A percentile compares a stretch with the other conserved stretches of the same genome.
Evolutionary conservation across 1,140 invertebrate genomes (phyloP).

Genomic region (Bombus pascuorum): DNA sequence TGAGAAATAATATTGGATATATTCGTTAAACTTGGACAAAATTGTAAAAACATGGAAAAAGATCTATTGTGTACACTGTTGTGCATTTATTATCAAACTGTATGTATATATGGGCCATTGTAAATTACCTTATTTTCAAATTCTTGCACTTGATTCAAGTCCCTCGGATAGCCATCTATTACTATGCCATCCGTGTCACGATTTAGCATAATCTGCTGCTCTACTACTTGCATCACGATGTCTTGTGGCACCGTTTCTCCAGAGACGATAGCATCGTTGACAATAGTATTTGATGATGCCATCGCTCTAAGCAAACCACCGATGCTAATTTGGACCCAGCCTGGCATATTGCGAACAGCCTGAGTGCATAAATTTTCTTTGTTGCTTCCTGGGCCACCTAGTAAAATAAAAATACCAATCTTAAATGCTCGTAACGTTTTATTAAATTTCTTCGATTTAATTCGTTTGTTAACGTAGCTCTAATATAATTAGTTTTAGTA

Average conservation of each 20-base stretch:
- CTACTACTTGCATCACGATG: slow-evolving; percentile 86
- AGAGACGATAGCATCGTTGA: slow-evolving; percentile 88
- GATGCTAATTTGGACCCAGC: slow-evolving; percentile 90
- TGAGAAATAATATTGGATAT: background rate
- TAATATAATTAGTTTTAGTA: background rate
- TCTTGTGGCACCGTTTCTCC: slow-evolving; percentile 91
- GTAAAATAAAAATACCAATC: background rate
- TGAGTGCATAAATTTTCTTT: slow-evolving; percentile 89
- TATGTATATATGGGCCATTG: background rate
- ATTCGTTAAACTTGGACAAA: background rate
- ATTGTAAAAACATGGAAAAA: background rate
- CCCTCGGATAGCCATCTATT: slow-evolving; percentile 94
- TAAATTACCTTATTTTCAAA: slow-evolving; percentile 91
- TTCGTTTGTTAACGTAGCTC: background rate
- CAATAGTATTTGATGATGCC: slow-evolving; percentile 84
- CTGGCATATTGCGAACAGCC: slow-evolving; percentile 85
- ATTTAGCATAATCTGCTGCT: slow-evolving; percentile 84
- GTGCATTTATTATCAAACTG: background rate
- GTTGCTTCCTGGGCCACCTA: slow-evolving; percentile 90
- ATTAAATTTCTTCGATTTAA: background rate
- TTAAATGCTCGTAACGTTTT: background rate
- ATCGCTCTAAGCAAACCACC: slow-evolving; percentile 87
- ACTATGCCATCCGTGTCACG: slow-evolving; percentile 88
- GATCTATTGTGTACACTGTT: background rate
- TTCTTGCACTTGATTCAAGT: slow-evolving; percentile 91